Percentiles rank a stretch among this genome's conserved stretches.
phyloP scores from a whole-genome alignment of 2,888 invertebrate genomes.

The Xestia rhomboidea region DNA sequence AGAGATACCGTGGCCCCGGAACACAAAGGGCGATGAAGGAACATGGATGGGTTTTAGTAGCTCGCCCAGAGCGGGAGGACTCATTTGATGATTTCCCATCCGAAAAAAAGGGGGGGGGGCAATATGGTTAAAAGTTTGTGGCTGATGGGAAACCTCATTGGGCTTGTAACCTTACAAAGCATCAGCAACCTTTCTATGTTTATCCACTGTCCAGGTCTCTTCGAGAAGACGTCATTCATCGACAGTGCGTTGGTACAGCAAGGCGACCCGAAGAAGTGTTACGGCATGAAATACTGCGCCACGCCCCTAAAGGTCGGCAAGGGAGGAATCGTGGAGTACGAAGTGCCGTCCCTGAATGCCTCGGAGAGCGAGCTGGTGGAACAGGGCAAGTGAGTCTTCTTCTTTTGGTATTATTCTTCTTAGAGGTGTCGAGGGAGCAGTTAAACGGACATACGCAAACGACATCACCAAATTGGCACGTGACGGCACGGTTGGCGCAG shows the following conservation, averaged over 20 bases:
- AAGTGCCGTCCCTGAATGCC: conserved; percentile 78
- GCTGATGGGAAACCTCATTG: neutral
- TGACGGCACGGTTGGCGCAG: neutral
- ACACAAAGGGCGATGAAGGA: too few relatives aligned
- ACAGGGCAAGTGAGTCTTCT: conserved; percentile 79
- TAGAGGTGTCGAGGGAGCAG: neutral
- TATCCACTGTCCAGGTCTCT: conserved; percentile 74
- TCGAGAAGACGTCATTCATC: conserved; percentile 78
- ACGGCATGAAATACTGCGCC: conserved; percentile 80
- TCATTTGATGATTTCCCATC: too few relatives aligned
- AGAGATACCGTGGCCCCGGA: too few relatives aligned
- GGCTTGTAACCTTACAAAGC: neutral
- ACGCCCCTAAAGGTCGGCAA: conserved; percentile 81
- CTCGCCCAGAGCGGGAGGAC: too few relatives aligned
- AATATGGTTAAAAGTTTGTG: neutral
- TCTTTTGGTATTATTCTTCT: neutral
- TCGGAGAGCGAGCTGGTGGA: conserved; percentile 76
- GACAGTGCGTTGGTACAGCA: conserved; percentile 87
- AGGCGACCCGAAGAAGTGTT: conserved; percentile 77
- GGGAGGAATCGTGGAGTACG: conserved; percentile 79
- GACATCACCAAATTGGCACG: neutral
- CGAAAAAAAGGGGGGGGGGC: neutral
- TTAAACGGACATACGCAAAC: neutral
- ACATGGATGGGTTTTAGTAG: too few relatives aligned
- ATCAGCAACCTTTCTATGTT: neutral